phyloP scores from a whole-genome alignment of 2,888 invertebrate genomes.

The Pilophorus perplexus region DNA sequence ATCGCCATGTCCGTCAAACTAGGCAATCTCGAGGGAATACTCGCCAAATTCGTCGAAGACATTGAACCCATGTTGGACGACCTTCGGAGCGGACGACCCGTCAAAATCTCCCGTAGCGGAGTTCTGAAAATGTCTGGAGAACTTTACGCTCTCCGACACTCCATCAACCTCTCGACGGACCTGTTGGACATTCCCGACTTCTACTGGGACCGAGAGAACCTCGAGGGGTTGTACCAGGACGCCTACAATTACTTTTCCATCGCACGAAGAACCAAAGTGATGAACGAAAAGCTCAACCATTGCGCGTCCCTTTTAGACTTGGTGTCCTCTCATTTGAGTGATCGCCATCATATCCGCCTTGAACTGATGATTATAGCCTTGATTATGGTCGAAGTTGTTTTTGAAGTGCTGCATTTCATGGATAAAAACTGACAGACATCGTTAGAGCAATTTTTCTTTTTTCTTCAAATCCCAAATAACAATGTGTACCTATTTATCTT shows the following conservation, averaged over 20 bases:
- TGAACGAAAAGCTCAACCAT: slow-evolving; percentile 93
- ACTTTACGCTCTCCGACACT: slow-evolving; percentile 81
- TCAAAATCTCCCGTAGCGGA: slow-evolving; percentile 66
- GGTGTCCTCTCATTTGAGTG: slow-evolving; percentile 83
- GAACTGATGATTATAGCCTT: slow-evolving; percentile 98
- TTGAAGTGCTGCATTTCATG: slow-evolving; percentile 44
- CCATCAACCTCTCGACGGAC: slow-evolving; percentile 90
- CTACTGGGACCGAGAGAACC: slow-evolving; percentile 93
- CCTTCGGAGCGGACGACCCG: slow-evolving; percentile 70
- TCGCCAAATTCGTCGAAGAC: slow-evolving; percentile 34
- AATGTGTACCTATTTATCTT: no score
- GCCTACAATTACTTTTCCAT: slow-evolving; percentile 83
- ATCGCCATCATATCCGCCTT: slow-evolving; percentile 85
- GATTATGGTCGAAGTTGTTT: slow-evolving; percentile 67
- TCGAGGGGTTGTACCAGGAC: slow-evolving; percentile 80
- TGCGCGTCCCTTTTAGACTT: slow-evolving; percentile 90
- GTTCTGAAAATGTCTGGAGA: slow-evolving; percentile 80
- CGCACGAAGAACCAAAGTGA: slow-evolving; percentile 77
- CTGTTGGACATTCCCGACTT: slow-evolving; percentile 93
- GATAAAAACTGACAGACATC: no score
- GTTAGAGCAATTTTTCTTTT: no score
- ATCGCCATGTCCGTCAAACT: slow-evolving; percentile 90
- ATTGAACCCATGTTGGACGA: slow-evolving; percentile 52
- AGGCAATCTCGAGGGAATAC: slow-evolving; percentile 68
- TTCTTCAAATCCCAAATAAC: no score